A percentile compares a stretch with the other conserved stretches of the same genome.
Evolutionary conservation across 2,797 vertebrate species (phyloP).

Genomic region (Epinephelus malabaricus): DNA sequence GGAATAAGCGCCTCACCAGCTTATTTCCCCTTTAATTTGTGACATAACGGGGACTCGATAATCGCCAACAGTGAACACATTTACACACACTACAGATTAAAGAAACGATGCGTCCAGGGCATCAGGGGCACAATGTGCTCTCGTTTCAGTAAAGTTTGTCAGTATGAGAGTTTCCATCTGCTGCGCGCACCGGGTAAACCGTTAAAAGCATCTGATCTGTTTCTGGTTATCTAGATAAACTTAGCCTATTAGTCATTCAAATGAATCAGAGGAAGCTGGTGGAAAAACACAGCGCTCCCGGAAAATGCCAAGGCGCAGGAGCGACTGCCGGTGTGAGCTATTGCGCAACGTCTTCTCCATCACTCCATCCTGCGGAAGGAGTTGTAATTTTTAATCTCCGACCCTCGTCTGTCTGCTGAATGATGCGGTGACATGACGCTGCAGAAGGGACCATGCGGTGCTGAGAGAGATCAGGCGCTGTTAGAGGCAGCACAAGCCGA

Average conservation of each 20-base stretch:
- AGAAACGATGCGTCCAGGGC: conserved; percentile 22
- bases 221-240: conserved; percentile 26
- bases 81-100: conserved; percentile 57
- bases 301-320: conserved; percentile 41
- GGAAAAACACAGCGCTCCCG: conserved; percentile 44
- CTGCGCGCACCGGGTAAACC: conserved; percentile 13
- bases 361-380: conserved; percentile 44
- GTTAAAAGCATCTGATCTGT: conserved; percentile 11
- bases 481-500: conserved; percentile 16
- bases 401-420: conserved; percentile 7
- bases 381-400: conserved; percentile 62
- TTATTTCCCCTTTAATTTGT: conserved; percentile 82
- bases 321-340: conserved; percentile 25
- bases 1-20: conserved; percentile 82
- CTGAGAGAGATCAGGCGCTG: conserved; percentile 21
- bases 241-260: conserved; percentile 14
- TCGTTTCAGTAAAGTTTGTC: conserved; percentile 4
- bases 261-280: conserved; percentile 23
- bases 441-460: conserved; percentile 40
- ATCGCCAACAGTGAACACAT: conserved; percentile 58
- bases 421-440: conserved; percentile 54
- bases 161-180: not conserved
- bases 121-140: conserved; percentile 3
- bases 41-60: conserved; percentile 79
- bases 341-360: conserved; percentile 71